Base-by-base conservation (phyloP, 2,888 invertebrate genomes). In the Eucriotettix oculatus region DNA sequence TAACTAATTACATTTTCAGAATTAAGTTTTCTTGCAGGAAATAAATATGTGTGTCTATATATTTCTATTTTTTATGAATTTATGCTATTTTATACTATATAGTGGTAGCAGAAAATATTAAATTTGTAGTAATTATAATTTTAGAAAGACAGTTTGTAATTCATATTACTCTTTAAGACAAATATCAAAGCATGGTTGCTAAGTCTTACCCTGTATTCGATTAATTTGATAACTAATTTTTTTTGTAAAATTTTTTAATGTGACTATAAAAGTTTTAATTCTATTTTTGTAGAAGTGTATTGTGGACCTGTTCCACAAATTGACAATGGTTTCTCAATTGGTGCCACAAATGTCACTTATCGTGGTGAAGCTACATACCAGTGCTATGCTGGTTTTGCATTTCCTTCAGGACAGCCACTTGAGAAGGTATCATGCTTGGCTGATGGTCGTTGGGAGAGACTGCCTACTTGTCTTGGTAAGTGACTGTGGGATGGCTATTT, bases 231-330 rank as follows among this genome's bases (percentile, higher is more conserved):
- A 5, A 29, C 2, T 5, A 5, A 29, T 5, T 29, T 29, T 29
- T 48, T 48, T 48, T 14, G 12, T 48, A 48, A 5, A 29, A 7
- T 41, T 42, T 40, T 1, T 10, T 16, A 14, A 2, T 42, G 12
- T 42, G 40, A 55, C 12, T 17, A 17, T 54, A 17, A 17, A 9
- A 11, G 14, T 54, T 54, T 16, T 16, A 54, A 54, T 54, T 54
- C n/a, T 54, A 57, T 53, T 16, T 41, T 55, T 67, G 42, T 77
- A 85, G 85, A 84, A 80, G 92, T 92, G 29, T 97, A 96, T 72
- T 97, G 97, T 73, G 95, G 95, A 60, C 95, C 96, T 40, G 96
- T 97, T 56, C 96, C 96, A 60, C 97, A 97, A 79, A 97, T 97
- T 65, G 92, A 94, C 70, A 97, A 96, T 72, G 96, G 96, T 56